Conservation (phyloP, 1,140 invertebrate species). For the Yoshiicerus persimilis region DNA sequence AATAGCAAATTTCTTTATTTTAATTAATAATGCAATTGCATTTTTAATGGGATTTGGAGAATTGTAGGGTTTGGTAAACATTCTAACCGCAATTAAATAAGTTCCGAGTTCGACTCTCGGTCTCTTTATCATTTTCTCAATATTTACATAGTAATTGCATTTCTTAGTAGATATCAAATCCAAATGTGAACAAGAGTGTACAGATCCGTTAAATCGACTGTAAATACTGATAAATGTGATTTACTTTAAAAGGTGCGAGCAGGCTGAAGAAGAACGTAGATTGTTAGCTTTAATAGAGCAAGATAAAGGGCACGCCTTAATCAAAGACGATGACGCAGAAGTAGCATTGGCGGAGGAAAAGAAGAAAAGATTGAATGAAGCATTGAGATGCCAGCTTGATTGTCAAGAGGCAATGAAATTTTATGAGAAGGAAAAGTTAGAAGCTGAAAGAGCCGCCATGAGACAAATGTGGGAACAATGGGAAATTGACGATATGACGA, state of each 20-base stretch:
- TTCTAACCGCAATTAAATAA: no score
- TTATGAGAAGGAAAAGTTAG: constrained; percentile 27
- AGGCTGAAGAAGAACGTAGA: constrained; percentile 41
- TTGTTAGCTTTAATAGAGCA: constrained; percentile 33
- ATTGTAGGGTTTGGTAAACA: no score
- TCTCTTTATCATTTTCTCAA: no score
- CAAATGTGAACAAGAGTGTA: no score
- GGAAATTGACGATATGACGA: constrained; percentile 36
- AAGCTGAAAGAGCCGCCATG: constrained; percentile 36
- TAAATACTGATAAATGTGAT: no score
- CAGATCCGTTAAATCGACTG: no score
- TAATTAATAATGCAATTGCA: no score
- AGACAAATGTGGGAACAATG: constrained; percentile 35
- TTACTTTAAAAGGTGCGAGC: constrained; percentile 28
- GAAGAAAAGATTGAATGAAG: constrained; percentile 23
- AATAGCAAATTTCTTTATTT: no score
- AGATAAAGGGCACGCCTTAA: constrained; percentile 21
- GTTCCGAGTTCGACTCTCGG: no score
- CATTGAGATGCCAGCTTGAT: constrained; percentile 32
- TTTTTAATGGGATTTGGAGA: no score
- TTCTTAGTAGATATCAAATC: no score
- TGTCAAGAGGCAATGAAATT: constrained; percentile 42
- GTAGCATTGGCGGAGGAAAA: constrained; percentile 18
- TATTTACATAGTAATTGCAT: no score
- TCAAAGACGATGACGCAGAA: constrained; percentile 34